Base-by-base conservation (phyloP, 2,888 invertebrate genomes). In the Itoplectis maculator region DNA sequence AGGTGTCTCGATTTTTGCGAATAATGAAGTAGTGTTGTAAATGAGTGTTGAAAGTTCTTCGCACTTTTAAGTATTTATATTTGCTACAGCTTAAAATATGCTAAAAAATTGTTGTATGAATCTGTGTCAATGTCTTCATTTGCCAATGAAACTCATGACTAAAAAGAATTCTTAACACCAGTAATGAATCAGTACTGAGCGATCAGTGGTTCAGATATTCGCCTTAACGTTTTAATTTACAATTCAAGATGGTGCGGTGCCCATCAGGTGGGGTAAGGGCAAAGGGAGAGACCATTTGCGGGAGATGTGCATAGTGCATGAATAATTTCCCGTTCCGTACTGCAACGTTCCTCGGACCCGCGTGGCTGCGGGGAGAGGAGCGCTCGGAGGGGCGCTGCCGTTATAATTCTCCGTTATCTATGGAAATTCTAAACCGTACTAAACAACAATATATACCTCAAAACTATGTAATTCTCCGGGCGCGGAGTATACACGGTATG, bases 361-460 rank as follows among this genome's bases (percentile, higher is more conserved):
- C 85, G 88, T 86, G 87, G 88, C 87, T 88, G 87, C n/a, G n/a
- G n/a, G n/a, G n/a, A n/a, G n/a, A n/a, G n/a, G n/a, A n/a, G n/a
- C n/a, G n/a, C n/a, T n/a, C n/a, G n/a, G n/a, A n/a, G 86, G 54
- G 84, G 86, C 88, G 86, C 88, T 79, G 82, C 81, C 87, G 88
- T 91, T 90, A 91, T 92, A 91, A 92, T 91, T 91, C 91, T 90
- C 90, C 88, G 90, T 91, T 92, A 92, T 92, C 91, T 92, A 92
- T 92, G 91, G 91, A 91, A 92, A 91, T 91, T 91, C 90, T 91
- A 91, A 91, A 90, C 90, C 89, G 86, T 90, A 90, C 90, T 91
- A 91, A 91, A 91, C 90, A 92, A 92, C 90, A 88, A 88, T 88
- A 90, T 88, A 89, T 89, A 91, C 87, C 88, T 89, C 90, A 90